A percentile compares a stretch with the other conserved stretches of the same genome.
phyloP scores from a whole-genome alignment of 1,140 invertebrate species.

The Drosophila sproati region DNA sequence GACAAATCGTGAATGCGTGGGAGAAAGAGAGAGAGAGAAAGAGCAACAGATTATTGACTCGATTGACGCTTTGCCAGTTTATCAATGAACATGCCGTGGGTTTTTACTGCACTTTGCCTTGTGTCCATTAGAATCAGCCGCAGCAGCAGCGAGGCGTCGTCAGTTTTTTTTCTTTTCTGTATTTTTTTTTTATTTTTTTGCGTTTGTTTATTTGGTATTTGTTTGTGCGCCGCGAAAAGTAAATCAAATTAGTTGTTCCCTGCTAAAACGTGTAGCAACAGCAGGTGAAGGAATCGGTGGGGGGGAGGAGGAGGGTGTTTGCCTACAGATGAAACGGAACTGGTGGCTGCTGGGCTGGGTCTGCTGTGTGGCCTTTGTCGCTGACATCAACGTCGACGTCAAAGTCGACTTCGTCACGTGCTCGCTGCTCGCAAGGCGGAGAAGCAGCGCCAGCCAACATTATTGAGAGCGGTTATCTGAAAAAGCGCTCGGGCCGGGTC shows the following conservation, averaged over 20 bases:
- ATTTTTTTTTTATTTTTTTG: slow-evolving; percentile 35
- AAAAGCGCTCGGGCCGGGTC: slow-evolving; percentile 40
- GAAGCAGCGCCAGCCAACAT: not conserved
- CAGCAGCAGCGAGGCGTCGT: not conserved
- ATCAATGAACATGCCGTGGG: slow-evolving; percentile 68
- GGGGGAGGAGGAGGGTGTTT: not conserved
- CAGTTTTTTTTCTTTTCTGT: slow-evolving; percentile 34
- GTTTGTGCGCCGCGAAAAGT: slow-evolving; percentile 39
- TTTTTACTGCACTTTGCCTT: slow-evolving; percentile 45
- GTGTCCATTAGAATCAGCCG: slow-evolving; percentile 20
- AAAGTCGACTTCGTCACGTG: slow-evolving; percentile 48
- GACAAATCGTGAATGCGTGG: slow-evolving; percentile 25
- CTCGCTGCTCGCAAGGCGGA: slow-evolving; percentile 17
- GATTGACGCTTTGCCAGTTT: slow-evolving; percentile 38
- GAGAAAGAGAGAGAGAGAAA: slow-evolving; percentile 11
- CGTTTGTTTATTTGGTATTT: slow-evolving; percentile 38
- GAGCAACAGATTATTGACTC: slow-evolving; percentile 25
- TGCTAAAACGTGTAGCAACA: slow-evolving; percentile 55
- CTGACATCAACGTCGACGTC: slow-evolving; percentile 5
- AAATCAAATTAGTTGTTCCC: slow-evolving; percentile 64
- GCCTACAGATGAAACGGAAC: slow-evolving; percentile 14
- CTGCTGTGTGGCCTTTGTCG: slow-evolving; percentile 49
- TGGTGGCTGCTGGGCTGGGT: slow-evolving; percentile 41
- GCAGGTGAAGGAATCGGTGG: not conserved
- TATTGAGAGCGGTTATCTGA: slow-evolving; percentile 47